These are phyloP conservation scores for Heterochromis multidens DNA, from an alignment of 2,113 vertebrate species.

Conservation along the genomic window DNA sequence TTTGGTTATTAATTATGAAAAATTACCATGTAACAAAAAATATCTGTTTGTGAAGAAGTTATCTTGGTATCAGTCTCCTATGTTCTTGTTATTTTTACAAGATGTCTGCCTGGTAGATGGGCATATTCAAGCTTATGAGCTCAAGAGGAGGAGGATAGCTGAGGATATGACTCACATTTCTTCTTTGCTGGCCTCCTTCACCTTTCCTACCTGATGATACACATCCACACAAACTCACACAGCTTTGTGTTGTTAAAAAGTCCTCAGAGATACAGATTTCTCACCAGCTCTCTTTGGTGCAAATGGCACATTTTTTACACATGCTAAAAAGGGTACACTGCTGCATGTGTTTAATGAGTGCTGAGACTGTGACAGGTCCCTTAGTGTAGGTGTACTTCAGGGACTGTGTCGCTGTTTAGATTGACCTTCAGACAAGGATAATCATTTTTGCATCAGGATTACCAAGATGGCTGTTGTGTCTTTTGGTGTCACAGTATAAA, in stretches of 20 bases:
- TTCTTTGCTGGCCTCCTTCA: slow-evolving; percentile 23
- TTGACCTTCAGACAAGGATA: not conserved
- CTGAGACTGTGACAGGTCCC: not conserved
- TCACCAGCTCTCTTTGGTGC: not conserved
- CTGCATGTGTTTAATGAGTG: slow-evolving; percentile 36
- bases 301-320: not conserved
- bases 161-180: slow-evolving; percentile 33
- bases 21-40: no score
- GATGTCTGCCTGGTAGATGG: slow-evolving; percentile 4
- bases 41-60: not conserved
- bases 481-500: not conserved
- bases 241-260: not conserved
- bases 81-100: not conserved
- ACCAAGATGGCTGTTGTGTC: not conserved
- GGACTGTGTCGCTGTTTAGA: not conserved
- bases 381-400: slow-evolving; percentile 8
- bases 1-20: no score
- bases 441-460: not conserved
- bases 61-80: not conserved
- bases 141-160: not conserved
- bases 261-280: slow-evolving; percentile 15
- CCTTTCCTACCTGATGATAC: slow-evolving; percentile 11
- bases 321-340: not conserved
- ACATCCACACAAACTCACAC: not conserved
- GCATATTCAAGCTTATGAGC: slow-evolving; percentile 5